Percentiles rank a stretch among this genome's conserved stretches.
These are phyloP conservation scores for Aleadryas rufinucha DNA, from an alignment of 2,113 vertebrate genomes.

Conservation along the genomic window DNA sequence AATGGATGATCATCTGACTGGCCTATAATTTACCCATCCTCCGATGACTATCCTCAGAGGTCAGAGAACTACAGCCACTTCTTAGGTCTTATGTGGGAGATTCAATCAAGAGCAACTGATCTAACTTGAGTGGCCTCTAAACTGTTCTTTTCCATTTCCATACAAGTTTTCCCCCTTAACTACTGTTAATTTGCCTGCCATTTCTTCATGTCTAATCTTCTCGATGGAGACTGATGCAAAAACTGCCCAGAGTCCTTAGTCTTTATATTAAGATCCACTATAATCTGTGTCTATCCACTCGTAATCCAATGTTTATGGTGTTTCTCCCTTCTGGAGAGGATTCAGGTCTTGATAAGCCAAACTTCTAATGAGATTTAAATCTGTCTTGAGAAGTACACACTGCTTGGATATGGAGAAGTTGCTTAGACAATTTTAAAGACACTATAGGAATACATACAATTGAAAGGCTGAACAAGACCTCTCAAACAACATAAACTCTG, in stretches of 20 bases:
- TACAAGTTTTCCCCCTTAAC: background rate
- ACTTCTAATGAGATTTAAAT: background rate
- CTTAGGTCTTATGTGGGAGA: fast-evolving
- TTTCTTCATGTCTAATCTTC: background rate
- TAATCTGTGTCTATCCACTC: background rate
- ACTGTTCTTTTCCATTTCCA: background rate
- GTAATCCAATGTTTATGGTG: background rate
- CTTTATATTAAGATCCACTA: background rate
- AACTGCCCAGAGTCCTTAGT: background rate
- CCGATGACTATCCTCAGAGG: background rate
- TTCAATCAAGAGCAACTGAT: background rate
- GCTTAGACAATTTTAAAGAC: background rate
- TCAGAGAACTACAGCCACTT: background rate
- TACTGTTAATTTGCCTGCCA: background rate
- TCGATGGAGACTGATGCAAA: background rate
- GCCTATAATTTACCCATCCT: background rate
- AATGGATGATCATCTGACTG: background rate
- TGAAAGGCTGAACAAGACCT: background rate
- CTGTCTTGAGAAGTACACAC: background rate
- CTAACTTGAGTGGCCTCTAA: background rate
- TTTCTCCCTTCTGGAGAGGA: background rate
- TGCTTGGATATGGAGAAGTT: background rate
- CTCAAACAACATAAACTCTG: background rate
- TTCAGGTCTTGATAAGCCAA: background rate
- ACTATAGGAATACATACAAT: background rate